Evolutionary conservation across 2,888 invertebrate genomes (phyloP), one percentile per base, ranked within the genome.

Genomic region (Octonoba sinensis): DNA sequence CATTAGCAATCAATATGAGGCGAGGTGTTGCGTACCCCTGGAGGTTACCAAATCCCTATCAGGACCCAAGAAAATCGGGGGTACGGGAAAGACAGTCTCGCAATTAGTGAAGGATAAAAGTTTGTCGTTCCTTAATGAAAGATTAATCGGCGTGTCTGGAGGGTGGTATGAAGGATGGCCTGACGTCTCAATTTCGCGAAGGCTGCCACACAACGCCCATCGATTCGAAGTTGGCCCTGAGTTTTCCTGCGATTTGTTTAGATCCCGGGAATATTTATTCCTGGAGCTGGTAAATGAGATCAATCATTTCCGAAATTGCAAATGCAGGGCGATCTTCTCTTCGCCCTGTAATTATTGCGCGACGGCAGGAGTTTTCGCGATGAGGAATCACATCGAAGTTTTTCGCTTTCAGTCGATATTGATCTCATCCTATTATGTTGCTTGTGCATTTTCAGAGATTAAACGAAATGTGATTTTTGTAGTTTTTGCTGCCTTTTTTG

Each of bases 81-180:
- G 56, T 22, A 62, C 18, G 20, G 69, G 60, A 22, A 27, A 59
- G 66, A 44, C 74, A 62, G 82, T 65, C 82, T 70, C 57, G 79
- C 79, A 82, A 82, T 82, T 82, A 82, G 82, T 71, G 82, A 75
- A 75, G 82, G 82, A 82, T 82, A 82, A 82, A 82, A 82, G 75
- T 82, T 82, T 75, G 82, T 82, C 82, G 75, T 82, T 74, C 74
- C 82, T 82, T 82, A 82, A 82, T 82, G 82, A 74, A 75, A 82
- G 82, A 82, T 82, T 82, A 75, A 82, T 82, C 59, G 78, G 46
- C 49, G 67, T 22, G 72, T 66, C 65, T 62, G 73, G 79, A 56
- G 69, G 79, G 72, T 47, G 22, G 76, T 54, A 76, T 76, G 76
- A 76, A 44, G 46, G 69, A 76, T 76, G 69, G 76, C n/a, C 18